These are phyloP conservation scores for Pipistrellus kuhlii DNA, from an alignment of 2,797 vertebrate genomes.

Conservation along the genomic window DNA sequence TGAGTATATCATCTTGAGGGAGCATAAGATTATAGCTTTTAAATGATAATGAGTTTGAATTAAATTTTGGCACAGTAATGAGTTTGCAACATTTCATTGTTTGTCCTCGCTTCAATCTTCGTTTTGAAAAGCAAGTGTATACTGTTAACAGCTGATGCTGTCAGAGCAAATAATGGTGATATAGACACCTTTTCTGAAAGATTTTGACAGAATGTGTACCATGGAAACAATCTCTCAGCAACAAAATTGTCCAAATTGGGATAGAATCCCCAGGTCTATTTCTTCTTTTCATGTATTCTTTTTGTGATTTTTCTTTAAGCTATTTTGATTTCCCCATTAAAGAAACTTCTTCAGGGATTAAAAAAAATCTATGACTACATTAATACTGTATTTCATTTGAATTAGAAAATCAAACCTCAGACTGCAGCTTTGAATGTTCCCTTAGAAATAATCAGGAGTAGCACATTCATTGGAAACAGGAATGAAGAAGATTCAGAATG, in stretches of 20 bases:
- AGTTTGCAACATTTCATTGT: conserved; percentile 58
- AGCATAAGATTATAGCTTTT: conserved; percentile 68
- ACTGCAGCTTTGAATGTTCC: conserved; percentile 41
- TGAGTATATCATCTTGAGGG: conserved; percentile 52
- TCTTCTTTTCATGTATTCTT: conserved; percentile 31
- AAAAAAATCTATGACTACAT: conserved; percentile 59
- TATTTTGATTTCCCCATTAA: conserved; percentile 58
- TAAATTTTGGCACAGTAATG: conserved; percentile 71
- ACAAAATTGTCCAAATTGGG: conserved; percentile 64
- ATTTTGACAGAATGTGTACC: conserved; percentile 67
- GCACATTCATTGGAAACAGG: neutral
- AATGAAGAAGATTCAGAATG: neutral
- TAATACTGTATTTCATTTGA: conserved; percentile 41
- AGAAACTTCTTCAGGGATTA: conserved; percentile 19
- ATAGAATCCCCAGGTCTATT: conserved; percentile 45
- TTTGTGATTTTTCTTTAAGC: conserved; percentile 66
- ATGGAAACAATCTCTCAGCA: conserved; percentile 80
- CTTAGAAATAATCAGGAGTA: conserved; percentile 11
- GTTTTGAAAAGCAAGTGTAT: conserved; percentile 65
- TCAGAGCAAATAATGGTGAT: conserved; percentile 71
- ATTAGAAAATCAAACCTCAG: conserved; percentile 12
- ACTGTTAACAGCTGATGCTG: conserved; percentile 62
- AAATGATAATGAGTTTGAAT: conserved; percentile 76
- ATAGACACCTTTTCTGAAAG: conserved; percentile 59
- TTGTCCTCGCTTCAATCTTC: conserved; percentile 66